phyloP scores from a whole-genome alignment of 1,140 invertebrate genomes.

The Rhopalosiphum maidis region DNA sequence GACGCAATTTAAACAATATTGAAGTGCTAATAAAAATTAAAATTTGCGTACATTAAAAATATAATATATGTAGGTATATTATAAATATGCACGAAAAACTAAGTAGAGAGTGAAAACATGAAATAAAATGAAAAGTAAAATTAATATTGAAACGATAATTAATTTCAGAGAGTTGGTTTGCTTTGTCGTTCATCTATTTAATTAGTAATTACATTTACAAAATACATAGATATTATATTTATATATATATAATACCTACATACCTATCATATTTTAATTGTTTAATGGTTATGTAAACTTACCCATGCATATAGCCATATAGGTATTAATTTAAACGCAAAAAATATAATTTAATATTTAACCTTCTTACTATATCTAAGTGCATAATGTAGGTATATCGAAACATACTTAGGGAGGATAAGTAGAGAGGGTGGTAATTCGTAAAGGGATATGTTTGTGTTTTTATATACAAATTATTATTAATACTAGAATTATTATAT shows the following conservation, averaged over 20 bases:
- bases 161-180: not conserved
- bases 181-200: not conserved
- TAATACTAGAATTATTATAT: no score
- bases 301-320: not conserved
- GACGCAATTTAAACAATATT: not conserved
- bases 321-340: not conserved
- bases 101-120: not conserved
- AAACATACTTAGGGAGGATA: not conserved
- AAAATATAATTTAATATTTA: not conserved
- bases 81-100: not conserved
- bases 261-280: not conserved
- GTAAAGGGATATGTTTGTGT: no score
- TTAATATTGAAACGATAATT: constrained; percentile 3
- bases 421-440: no score
- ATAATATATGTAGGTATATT: not conserved
- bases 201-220: constrained; percentile 28
- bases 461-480: no score
- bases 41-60: not conserved
- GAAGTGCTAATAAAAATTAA: not conserved
- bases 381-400: not conserved
- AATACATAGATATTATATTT: not conserved
- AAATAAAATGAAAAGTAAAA: not conserved
- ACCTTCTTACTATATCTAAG: not conserved
- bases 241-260: no score
- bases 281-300: not conserved